Base-by-base conservation (phyloP, 2,797 vertebrate species). In the Sebastes aleutianus region DNA sequence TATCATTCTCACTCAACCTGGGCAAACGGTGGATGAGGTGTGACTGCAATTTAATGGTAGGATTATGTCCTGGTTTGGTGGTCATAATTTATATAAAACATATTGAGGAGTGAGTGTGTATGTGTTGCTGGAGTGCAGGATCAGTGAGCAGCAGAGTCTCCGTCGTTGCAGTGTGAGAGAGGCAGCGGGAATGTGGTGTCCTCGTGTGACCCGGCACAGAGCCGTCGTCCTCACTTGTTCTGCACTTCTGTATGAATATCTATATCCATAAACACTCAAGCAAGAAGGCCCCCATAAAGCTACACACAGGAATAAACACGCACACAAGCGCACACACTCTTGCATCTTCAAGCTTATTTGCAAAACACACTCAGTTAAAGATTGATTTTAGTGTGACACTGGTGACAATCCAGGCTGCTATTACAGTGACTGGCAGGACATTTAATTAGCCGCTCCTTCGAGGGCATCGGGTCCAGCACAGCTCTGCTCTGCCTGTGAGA, bases 141-240 rank as follows among this genome's bases (percentile, higher is more conserved):
- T 91, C 73, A 85, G 72, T 71, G 78, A 75, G 66, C 18, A 76
- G 83, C 83, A 58, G 76, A 83, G 88, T 74, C 74, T 84, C 73
- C 92, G 85, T 84, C 93, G 87, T 90, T 86, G 87, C 70, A 67
- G 88, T 93, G 93, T 66, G 90, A 95, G 86, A 83, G 90, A 94
- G 73, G 70, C 72, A 83, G 82, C 79, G 87, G 90, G 93, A 96
- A 96, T 96, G 88, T 95, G 74, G 66, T 92, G 90, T 93, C 91
- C 87, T 84, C 34, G 90, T 94, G 95, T 90, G 90, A 95, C 92
- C 92, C 82, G 74, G 47, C 77, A 4, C 5, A 10, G 64, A 89
- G 61, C 73, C 83, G 69, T 61, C 76, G 65, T 84, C 83, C 79
- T 84, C 79, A 81, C 82, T 85, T 56, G 56, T 85, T 90, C 86